These are phyloP conservation scores for Battus philenor DNA, from an alignment of 1,140 invertebrate genomes.

Conservation along the genomic window DNA sequence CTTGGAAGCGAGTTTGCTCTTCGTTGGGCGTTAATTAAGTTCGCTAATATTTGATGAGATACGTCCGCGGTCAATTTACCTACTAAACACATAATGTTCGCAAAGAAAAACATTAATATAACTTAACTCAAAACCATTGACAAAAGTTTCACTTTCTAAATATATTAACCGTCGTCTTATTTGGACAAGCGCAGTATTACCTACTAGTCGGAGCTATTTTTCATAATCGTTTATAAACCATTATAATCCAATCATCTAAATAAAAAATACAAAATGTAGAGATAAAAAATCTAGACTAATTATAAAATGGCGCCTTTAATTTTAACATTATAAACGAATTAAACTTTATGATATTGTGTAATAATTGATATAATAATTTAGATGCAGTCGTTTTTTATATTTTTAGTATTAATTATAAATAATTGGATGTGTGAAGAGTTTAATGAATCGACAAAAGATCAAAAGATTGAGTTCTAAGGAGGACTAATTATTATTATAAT, in stretches of 20 bases:
- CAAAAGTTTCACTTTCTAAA: not conserved
- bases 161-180: slow-evolving; percentile 1
- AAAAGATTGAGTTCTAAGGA: too few species aligned
- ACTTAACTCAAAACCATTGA: not conserved
- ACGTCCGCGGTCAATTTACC: slow-evolving; percentile 31
- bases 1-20: slow-evolving; percentile 57
- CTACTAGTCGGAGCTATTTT: slow-evolving; percentile 4
- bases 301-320: slow-evolving; percentile 12
- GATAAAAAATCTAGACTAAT: slow-evolving; percentile 16
- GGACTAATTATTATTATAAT: too few species aligned
- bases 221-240: slow-evolving; percentile 3
- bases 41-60: slow-evolving; percentile 55
- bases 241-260: slow-evolving; percentile 14
- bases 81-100: slow-evolving; percentile 16
- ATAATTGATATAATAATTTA: too few species aligned
- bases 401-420: too few species aligned
- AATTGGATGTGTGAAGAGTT: too few species aligned
- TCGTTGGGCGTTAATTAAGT: slow-evolving; percentile 58
- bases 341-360: slow-evolving; percentile 12
- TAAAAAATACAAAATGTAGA: slow-evolving; percentile 14
- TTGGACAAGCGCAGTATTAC: not conserved
- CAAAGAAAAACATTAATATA: not conserved
- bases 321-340: slow-evolving; percentile 14
- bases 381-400: too few species aligned
- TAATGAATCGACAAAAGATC: too few species aligned